phyloP scores from a whole-genome alignment of 2,113 vertebrate genomes.

The Galemys pyrenaicus region DNA sequence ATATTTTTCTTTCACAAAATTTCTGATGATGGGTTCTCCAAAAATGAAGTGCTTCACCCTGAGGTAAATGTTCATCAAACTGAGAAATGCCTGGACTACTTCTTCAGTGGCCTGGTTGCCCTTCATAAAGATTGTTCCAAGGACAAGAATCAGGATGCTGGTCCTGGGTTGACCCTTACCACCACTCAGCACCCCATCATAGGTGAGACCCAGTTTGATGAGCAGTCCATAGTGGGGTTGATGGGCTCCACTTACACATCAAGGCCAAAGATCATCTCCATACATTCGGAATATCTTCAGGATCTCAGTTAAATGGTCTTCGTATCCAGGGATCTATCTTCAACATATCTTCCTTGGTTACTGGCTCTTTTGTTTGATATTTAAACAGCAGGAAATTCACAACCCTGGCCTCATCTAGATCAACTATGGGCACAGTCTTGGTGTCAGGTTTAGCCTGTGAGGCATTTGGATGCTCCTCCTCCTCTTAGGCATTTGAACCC shows the following conservation, averaged over 20 bases:
- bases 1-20: conserved; percentile 4
- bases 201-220: background rate
- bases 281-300: background rate
- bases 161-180: background rate
- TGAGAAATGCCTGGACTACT: background rate
- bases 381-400: conserved; percentile 11
- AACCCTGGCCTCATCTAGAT: background rate
- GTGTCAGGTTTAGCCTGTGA: background rate
- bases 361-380: background rate
- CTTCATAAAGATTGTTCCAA: background rate
- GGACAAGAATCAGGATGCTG: background rate
- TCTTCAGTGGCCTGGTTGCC: background rate
- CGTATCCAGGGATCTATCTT: background rate
- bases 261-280: background rate
- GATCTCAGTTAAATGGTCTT: background rate
- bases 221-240: background rate
- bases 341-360: background rate
- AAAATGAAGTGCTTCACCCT: background rate
- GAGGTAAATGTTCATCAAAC: background rate
- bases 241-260: background rate
- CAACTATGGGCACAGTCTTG: background rate
- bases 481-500: background rate
- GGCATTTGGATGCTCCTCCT: background rate
- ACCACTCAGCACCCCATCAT: background rate
- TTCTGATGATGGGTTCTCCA: background rate